phyloP scores from a whole-genome alignment of 2,797 vertebrate genomes.

The Chelon auratus region DNA sequence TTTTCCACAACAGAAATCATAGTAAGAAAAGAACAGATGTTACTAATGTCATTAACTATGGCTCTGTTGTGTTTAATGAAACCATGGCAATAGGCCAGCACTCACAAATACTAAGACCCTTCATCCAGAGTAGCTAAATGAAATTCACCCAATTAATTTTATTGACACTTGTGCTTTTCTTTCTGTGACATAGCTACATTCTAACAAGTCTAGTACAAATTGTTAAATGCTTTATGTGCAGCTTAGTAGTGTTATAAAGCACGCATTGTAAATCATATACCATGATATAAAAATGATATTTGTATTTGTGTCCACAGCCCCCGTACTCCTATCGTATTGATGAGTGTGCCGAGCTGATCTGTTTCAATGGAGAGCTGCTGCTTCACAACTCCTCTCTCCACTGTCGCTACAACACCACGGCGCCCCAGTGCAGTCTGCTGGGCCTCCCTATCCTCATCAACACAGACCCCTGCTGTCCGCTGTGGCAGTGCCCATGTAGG shows the following conservation, averaged over 20 bases:
- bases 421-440: slow-evolving; percentile 93
- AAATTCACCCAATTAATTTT: no score
- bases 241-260: background rate
- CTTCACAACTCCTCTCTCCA: slow-evolving; percentile 94
- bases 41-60: background rate
- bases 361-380: slow-evolving; percentile 91
- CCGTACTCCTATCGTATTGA: slow-evolving; percentile 92
- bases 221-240: background rate
- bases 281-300: background rate
- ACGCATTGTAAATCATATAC: background rate
- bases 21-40: background rate
- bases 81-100: no score
- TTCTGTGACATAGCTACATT: background rate
- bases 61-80: no score
- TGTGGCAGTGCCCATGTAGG: slow-evolving; percentile 98
- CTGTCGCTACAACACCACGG: slow-evolving; percentile 90
- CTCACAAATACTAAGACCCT: no score
- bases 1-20: background rate
- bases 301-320: slow-evolving; percentile 81
- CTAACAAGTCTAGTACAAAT: background rate
- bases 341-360: slow-evolving; percentile 94
- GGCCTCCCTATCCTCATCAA: slow-evolving; percentile 94
- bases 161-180: no score
- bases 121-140: background rate
- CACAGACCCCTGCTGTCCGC: slow-evolving; percentile 93